Base-by-base conservation (phyloP, 2,113 vertebrate genomes). In the Alligator mississippiensis region DNA sequence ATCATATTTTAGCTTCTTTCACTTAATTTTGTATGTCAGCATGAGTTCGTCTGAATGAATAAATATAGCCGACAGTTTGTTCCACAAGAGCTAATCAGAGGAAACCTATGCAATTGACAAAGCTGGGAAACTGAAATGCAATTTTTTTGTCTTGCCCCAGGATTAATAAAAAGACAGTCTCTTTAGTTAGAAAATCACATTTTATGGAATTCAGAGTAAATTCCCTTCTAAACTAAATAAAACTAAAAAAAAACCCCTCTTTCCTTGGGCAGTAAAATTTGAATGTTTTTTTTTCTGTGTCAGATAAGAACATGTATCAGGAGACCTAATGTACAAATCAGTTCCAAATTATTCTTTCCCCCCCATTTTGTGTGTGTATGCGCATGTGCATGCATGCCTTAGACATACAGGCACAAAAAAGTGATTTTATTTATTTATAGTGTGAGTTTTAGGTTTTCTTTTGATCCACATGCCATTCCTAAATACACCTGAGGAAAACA, bases 281-380 rank as follows among this genome's bases (percentile, higher is more conserved):
- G 24, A 76, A 81, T 86, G 77, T 93, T 95, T 84, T 70, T 34
- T 34, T 47, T 87, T 90, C 77, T 84, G 83, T 88, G 77, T 82
- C 92, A 93, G 84, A 95, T 90, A 88, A 95, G 64, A 92, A 88
- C 25, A 54, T 82, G 92, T 90, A 84, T 77, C 34, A 55, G 59
- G 84, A 93, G 94, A 63, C 66, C 54, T 91, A 54, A 95, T 90
- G 76, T 87, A 89, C 92, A 95, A 79, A 91, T 89, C 91, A 92
- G 90, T 70, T 92, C 79, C 28, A 92, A 86, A 93, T 96, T 91
- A 92, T 96, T 95, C 88, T 64, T 83, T 11, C 30, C 90, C 87
- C 89, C 62, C 83, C 3, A 0, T 87, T 92, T 19, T 77, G 27
- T 25, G 34, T 88, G 72, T 66, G 91, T 88, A 64, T 80, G 68